These are phyloP conservation scores for Tetanocera ferruginea DNA, from an alignment of 2,888 invertebrate genomes.

Conservation along the genomic window DNA sequence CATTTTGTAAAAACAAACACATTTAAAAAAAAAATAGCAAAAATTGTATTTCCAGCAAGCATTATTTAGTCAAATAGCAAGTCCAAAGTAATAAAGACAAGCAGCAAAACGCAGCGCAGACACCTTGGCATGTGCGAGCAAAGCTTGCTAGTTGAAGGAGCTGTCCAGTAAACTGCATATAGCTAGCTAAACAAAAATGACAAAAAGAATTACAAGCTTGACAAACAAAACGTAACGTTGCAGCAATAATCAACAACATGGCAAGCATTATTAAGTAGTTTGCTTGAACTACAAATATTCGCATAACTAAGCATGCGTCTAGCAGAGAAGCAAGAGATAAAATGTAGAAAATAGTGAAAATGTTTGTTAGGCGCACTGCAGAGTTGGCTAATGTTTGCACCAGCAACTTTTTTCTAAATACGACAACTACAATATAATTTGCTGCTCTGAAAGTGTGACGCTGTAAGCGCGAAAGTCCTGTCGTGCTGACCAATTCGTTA, in stretches of 20 bases:
- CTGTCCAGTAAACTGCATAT: neutral
- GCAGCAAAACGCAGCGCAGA: neutral
- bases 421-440: neutral
- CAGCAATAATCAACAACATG: neutral
- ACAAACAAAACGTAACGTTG: too few relatives aligned
- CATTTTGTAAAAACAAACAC: neutral
- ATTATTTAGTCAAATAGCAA: neutral
- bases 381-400: neutral
- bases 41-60: neutral
- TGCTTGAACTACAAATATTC: neutral
- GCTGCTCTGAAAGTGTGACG: neutral
- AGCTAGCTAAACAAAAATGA: neutral
- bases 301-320: neutral
- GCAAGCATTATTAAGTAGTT: slow-evolving; percentile 7
- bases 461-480: neutral
- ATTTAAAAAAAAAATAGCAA: neutral
- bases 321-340: too few relatives aligned
- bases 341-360: too few relatives aligned
- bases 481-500: slow-evolving; percentile 30
- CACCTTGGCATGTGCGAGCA: slow-evolving; percentile 16
- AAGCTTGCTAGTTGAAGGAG: too few relatives aligned
- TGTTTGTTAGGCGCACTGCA: neutral
- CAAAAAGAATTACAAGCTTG: neutral
- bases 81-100: neutral
- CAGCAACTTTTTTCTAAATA: neutral